Evolutionary conservation across 2,888 invertebrate genomes (phyloP), one percentile per base, ranked within the genome.

Genomic region (Scaptomyza tumidula): DNA sequence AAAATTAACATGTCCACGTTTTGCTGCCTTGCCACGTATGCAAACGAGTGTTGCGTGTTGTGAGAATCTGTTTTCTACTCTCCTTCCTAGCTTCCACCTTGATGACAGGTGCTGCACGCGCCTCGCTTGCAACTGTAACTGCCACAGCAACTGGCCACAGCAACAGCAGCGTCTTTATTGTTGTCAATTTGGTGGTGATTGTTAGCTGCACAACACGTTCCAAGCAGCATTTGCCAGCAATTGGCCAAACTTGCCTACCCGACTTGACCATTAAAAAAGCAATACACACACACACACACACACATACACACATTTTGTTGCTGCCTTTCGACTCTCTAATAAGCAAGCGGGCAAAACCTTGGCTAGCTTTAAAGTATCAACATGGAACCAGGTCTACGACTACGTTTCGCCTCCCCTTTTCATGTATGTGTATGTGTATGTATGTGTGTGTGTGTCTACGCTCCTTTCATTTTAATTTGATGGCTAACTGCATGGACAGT

Each of bases 1-100:
- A 85, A 87, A 88, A 87, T 87, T 87, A 87, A 86, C 83, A 78
- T 89, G 86, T 87, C 73, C 86, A 71, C 55, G 75, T 46, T 55
- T n/a, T 37, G 37, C 7, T 37, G 33, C 37, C 37, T 43, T 50
- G 72, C 56, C 56, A 66, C 70, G 59, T 67, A 80, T 78, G 63
- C 81, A 78, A 81, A 84, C 76, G 62, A 81, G 73, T 49, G 31
- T 82, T 85, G 80, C 80, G 73, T 80, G 82, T 56, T 59, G 46
- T 39, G 48, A 61, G 75, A 56, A 71, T 66, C 69, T 70, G 44
- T 54, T 49, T 19, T 31, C n/a, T 9, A n/a, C 19, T 9, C 24
- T 16, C 33, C 10, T 19, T 19, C 2, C 19, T 19, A 19, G 43
- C 55, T 13, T n/a, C n/a, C 4, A 4, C 29, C 16, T 9, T 19